phyloP scores from a whole-genome alignment of 2,113 vertebrate genomes.

The Lethenteron camtschaticum region DNA sequence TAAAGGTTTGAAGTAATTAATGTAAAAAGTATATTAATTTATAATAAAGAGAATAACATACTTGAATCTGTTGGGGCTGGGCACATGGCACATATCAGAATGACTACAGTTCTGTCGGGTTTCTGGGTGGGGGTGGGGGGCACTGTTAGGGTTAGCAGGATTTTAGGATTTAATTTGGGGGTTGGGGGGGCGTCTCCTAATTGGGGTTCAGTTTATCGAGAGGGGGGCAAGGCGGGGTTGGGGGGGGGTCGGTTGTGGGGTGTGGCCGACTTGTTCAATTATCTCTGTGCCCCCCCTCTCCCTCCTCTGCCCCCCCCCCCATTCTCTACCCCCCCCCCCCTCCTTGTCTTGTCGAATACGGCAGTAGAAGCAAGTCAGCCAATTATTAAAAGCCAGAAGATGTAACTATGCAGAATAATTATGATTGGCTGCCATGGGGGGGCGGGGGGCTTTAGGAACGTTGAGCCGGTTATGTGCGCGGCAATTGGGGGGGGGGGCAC shows the following conservation, averaged over 20 bases:
- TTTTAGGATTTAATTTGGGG: too few relatives aligned
- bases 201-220: constrained; percentile 2
- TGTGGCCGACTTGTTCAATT: not conserved
- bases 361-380: too few relatives aligned
- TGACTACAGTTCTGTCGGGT: not conserved
- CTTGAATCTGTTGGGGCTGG: constrained; percentile 3
- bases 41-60: not conserved
- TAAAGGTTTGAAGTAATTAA: constrained; percentile 3
- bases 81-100: not conserved
- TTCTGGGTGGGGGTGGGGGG: not conserved
- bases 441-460: too few relatives aligned
- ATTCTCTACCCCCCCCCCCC: not conserved
- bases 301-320: too few relatives aligned
- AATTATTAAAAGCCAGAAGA: too few relatives aligned
- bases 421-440: too few relatives aligned
- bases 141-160: too few relatives aligned
- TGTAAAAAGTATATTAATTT: constrained; percentile 6
- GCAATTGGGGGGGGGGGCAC: too few relatives aligned
- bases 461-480: too few relatives aligned
- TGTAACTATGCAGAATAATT: too few relatives aligned
- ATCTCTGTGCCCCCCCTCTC: not conserved
- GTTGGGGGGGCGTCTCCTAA: not conserved
- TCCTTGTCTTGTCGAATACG: too few relatives aligned
- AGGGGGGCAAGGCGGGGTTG: not conserved
- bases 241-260: not conserved